Evolutionary conservation across 2,113 vertebrate species (phyloP), one percentile per base, ranked within the genome.

Genomic region (Poecilia latipinna): DNA sequence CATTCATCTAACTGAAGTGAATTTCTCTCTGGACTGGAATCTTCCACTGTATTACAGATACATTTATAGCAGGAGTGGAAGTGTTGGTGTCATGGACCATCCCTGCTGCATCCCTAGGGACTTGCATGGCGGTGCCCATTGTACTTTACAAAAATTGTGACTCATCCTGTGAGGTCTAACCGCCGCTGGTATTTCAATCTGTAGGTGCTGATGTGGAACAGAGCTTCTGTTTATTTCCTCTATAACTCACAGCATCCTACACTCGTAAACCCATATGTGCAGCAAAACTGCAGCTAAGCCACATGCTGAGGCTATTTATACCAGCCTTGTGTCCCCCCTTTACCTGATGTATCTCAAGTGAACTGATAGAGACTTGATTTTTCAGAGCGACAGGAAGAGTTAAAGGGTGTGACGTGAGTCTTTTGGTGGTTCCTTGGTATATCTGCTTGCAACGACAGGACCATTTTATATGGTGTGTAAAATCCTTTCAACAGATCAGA

Each of bases 221-320:
- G 65, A 61, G 61, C 42, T 60, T 74, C 74, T 78, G 79, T 89
- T 78, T 78, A 26, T 73, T 17, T 67, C 75, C 81, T 35, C 72
- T 72, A 63, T 67, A 69, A 68, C 70, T 65, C 77, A 65, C 74
- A 48, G 57, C 69, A 1, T 71, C 33, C 57, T 19, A 65, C 54
- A 66, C 76, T 79, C 69, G 75, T 32, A 8, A 75, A 66, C 82
- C 75, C 69, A 32, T 61, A 6, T 54, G 48, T 28, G 44, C 74
- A 42, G 17, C 42, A 42, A 69, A 71, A 70, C 61, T 42, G 26
- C 61, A 57, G 11, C 26, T 66, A 44, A 64, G 63, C 62, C 1
- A 24, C 66, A 13, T 2, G 62, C 48, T 13, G 19, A 1, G 24
- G 7, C 62, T 75, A 82, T 88, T 82, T 67, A 70, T 72, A 79